Evolutionary conservation across 2,113 vertebrate genomes (phyloP).

Genomic region (Periophthalmodon schlosseri): DNA sequence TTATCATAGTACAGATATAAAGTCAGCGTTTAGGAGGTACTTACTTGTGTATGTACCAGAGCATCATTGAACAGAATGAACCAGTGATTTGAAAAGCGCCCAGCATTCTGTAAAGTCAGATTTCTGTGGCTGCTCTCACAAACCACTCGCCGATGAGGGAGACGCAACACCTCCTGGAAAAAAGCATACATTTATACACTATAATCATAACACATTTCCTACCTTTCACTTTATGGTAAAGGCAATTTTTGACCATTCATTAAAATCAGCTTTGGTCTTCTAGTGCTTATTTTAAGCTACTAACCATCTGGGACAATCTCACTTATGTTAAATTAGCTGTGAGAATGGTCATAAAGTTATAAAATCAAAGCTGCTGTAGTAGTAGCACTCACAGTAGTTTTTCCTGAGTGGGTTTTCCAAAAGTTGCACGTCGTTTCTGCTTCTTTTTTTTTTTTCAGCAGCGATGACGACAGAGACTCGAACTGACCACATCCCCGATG

Average conservation of each 20-base stretch:
- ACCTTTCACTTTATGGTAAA: background rate
- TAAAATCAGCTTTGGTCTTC: background rate
- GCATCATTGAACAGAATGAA: constrained; percentile 97
- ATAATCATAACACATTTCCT: background rate
- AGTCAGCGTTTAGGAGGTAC: constrained; percentile 67
- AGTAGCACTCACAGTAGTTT: constrained; percentile 82
- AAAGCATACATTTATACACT: constrained; percentile 14
- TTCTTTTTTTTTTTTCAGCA: constrained; percentile 88
- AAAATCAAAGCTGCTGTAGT: constrained; percentile 4
- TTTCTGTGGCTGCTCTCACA: constrained; percentile 92
- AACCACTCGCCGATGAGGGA: constrained; percentile 87
- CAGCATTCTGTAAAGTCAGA: constrained; percentile 88
- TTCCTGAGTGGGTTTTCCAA: constrained; percentile 93
- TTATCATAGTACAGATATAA: background rate
- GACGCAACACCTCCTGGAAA: constrained; percentile 86
- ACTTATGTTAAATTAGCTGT: background rate
- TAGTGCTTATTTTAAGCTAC: background rate
- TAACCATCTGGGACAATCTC: constrained; percentile 1
- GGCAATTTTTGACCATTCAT: background rate
- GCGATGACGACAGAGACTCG: constrained; percentile 83
- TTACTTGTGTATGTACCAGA: constrained; percentile 98
- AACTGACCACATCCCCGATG: constrained; percentile 85
- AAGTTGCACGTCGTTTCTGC: constrained; percentile 90
- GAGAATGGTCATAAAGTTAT: constrained; percentile 5
- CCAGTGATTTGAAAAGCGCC: constrained; percentile 94